Conservation (phyloP, 1,140 invertebrate genomes). For the Drosophila ercepeae region DNA sequence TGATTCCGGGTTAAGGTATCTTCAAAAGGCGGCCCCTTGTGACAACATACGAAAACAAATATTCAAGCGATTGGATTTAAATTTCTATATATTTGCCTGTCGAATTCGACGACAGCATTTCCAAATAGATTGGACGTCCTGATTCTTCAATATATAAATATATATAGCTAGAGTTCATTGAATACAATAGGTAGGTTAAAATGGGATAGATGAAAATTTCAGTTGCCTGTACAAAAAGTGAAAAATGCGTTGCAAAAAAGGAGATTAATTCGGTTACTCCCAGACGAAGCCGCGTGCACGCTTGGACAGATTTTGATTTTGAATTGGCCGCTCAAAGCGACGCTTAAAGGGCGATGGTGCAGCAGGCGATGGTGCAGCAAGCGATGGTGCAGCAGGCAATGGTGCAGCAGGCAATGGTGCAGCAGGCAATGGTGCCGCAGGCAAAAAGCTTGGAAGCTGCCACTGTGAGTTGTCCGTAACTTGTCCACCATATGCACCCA, state of each 20-base stretch:
- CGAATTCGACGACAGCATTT: background rate
- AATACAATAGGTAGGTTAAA: background rate
- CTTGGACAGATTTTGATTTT: background rate
- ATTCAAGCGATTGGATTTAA: background rate
- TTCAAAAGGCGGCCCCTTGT: too few relatives aligned
- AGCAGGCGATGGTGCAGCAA: background rate
- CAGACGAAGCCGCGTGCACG: background rate
- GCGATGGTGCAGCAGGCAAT: background rate
- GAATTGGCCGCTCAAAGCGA: background rate
- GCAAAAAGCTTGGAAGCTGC: too few relatives aligned
- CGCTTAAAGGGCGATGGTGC: background rate
- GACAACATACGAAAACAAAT: too few relatives aligned
- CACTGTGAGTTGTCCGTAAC: too few relatives aligned
- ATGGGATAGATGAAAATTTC: background rate
- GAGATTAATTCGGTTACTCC: background rate
- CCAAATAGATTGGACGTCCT: background rate
- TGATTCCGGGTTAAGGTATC: too few relatives aligned
- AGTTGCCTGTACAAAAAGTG: background rate
- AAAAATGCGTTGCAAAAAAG: background rate
- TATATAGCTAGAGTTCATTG: too few relatives aligned
- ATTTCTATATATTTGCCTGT: too few relatives aligned
- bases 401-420: background rate
- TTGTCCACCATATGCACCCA: too few relatives aligned
- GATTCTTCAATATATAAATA: background rate
- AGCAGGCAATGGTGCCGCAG: background rate